Conservation (phyloP, 2,888 invertebrate genomes). For the Leptura quadrifasciata region DNA sequence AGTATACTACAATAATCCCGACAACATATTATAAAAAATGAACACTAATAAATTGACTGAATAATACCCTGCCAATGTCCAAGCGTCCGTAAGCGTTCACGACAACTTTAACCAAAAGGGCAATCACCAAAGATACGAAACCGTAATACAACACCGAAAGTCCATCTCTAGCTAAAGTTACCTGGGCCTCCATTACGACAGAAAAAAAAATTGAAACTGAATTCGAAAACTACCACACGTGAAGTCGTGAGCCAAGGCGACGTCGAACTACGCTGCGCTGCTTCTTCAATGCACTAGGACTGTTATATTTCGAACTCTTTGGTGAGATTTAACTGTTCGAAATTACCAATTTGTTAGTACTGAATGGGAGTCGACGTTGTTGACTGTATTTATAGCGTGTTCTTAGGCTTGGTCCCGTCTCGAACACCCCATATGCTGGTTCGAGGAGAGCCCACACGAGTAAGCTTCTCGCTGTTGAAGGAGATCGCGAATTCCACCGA, state of each 20-base stretch:
- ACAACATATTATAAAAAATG: conserved; percentile 38
- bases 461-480: conserved; percentile 28
- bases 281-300: conserved; percentile 33
- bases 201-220: conserved; percentile 23
- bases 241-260: conserved; percentile 35
- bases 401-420: conserved; percentile 69
- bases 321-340: conserved; percentile 52
- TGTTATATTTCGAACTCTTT: conserved; percentile 36
- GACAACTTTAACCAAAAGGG: conserved; percentile 69
- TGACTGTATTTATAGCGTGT: conserved; percentile 69
- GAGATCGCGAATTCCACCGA: conserved; percentile 37
- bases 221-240: conserved; percentile 32
- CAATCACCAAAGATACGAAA: conserved; percentile 69
- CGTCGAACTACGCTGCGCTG: conserved; percentile 22
- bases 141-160: conserved; percentile 68
- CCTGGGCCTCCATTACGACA: conserved; percentile 68
- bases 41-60: conserved; percentile 48
- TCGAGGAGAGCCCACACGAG: conserved; percentile 55
- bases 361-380: conserved; percentile 67
- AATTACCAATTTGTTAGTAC: conserved; percentile 62
- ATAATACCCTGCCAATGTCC: conserved; percentile 66
- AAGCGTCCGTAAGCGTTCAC: conserved; percentile 67
- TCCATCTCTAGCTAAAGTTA: conserved; percentile 68
- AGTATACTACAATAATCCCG: conserved; percentile 41
- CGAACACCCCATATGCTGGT: conserved; percentile 61